phyloP scores from a whole-genome alignment of 1,140 invertebrate species.

The Panonychus citri region DNA sequence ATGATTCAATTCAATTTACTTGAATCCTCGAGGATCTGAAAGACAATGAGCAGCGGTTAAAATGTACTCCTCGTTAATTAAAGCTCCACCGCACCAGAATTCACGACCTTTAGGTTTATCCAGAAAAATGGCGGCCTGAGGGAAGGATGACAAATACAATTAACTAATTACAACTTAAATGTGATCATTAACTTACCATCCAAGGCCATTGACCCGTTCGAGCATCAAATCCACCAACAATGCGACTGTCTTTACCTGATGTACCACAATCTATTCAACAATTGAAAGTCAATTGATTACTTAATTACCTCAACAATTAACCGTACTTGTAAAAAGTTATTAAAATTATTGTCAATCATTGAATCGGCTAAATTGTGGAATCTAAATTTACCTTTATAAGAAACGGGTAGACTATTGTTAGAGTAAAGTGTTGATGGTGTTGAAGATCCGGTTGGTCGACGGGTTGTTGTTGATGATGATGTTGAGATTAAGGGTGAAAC shows the following conservation, averaged over 20 bases:
- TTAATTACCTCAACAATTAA: no score
- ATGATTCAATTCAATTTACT: constrained; percentile 8
- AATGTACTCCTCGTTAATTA: constrained; percentile 34
- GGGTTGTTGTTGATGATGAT: no score
- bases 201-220: constrained; percentile 17
- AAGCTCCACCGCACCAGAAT: constrained; percentile 37
- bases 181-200: constrained; percentile 13
- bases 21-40: constrained; percentile 14
- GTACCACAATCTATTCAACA: constrained; percentile 10
- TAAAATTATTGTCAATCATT: neutral
- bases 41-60: constrained; percentile 45
- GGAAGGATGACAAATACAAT: neutral
- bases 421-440: neutral
- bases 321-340: no score
- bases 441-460: neutral
- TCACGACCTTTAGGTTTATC: constrained; percentile 16
- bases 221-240: constrained; percentile 16
- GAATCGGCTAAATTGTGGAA: neutral
- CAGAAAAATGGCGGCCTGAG: constrained; percentile 16
- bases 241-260: constrained; percentile 13
- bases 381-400: constrained; percentile 4
- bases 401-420: constrained; percentile 3
- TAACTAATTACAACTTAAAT: neutral
- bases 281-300: no score
- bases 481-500: no score